These are phyloP conservation scores for Poeciliopsis prolifica DNA, from an alignment of 2,113 vertebrate genomes.

Conservation along the genomic window DNA sequence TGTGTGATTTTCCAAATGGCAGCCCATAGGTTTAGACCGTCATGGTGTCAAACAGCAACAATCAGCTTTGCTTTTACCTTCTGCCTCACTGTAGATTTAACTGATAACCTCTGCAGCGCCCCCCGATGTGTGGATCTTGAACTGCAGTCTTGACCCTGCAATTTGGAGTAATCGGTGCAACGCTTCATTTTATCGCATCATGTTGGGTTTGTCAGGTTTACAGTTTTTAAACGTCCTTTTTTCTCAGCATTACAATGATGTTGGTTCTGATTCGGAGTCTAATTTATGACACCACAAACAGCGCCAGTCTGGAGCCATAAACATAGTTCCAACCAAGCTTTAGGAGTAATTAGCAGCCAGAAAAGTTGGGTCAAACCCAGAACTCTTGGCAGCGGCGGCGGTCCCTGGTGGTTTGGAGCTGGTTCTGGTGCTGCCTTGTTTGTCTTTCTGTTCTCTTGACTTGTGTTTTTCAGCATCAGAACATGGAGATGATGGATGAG, in stretches of 20 bases:
- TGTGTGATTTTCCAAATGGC: no score
- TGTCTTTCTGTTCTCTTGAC: conserved; percentile 17
- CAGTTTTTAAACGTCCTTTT: not conserved
- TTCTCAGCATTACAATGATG: not conserved
- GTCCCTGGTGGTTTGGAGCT: conserved; percentile 67
- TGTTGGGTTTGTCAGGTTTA: not conserved
- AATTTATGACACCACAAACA: conserved; percentile 61
- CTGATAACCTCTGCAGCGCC: not conserved
- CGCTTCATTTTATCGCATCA: not conserved
- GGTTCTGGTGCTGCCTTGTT: conserved; percentile 39
- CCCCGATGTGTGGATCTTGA: not conserved
- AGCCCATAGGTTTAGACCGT: no score
- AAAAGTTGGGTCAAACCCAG: conserved; percentile 35
- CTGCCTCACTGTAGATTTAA: not conserved
- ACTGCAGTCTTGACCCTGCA: not conserved
- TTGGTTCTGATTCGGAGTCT: conserved; percentile 39
- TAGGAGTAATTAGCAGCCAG: conserved; percentile 66
- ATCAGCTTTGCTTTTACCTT: not conserved
- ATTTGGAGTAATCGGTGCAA: not conserved
- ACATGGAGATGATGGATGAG: conserved; percentile 25
- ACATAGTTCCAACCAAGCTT: conserved; percentile 42
- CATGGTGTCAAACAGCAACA: no score
- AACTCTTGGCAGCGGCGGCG: conserved; percentile 31
- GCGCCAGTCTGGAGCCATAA: conserved; percentile 54
- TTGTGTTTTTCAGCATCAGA: not conserved